Conservation (phyloP, 1,140 invertebrate species). For the Platyscapa corneri region DNA sequence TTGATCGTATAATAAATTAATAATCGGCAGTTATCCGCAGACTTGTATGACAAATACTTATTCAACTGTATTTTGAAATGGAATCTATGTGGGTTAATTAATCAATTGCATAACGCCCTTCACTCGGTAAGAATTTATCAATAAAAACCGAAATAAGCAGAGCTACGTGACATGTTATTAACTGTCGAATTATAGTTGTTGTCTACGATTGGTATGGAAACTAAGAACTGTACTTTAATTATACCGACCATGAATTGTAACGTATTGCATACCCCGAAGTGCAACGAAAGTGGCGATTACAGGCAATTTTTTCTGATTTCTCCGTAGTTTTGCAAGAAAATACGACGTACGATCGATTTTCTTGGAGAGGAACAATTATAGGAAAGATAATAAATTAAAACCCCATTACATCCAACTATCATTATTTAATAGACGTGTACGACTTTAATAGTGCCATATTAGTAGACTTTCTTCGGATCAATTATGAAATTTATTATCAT, state of each 20-base stretch:
- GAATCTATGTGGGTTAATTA: background rate
- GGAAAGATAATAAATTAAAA: background rate
- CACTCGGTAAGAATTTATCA: background rate
- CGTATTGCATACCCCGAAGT: background rate
- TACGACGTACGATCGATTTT: background rate
- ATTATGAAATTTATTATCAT: slow-evolving; percentile 2
- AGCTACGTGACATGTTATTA: background rate
- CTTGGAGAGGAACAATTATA: background rate
- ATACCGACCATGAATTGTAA: background rate
- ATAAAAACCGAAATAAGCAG: background rate
- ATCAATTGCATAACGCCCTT: background rate
- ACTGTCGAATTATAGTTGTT: background rate
- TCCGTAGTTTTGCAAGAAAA: background rate
- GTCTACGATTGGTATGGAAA: background rate
- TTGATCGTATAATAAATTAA: background rate
- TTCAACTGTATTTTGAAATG: background rate
- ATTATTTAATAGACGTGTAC: background rate
- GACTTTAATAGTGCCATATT: background rate
- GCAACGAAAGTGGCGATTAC: background rate
- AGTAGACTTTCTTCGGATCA: background rate
- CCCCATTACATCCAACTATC: background rate
- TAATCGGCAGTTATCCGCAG: background rate
- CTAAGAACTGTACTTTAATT: background rate
- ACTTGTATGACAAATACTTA: background rate
- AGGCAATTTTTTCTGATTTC: background rate